phyloP scores from a whole-genome alignment of 2,888 invertebrate genomes.

The Mesopsocus fuscifrons region DNA sequence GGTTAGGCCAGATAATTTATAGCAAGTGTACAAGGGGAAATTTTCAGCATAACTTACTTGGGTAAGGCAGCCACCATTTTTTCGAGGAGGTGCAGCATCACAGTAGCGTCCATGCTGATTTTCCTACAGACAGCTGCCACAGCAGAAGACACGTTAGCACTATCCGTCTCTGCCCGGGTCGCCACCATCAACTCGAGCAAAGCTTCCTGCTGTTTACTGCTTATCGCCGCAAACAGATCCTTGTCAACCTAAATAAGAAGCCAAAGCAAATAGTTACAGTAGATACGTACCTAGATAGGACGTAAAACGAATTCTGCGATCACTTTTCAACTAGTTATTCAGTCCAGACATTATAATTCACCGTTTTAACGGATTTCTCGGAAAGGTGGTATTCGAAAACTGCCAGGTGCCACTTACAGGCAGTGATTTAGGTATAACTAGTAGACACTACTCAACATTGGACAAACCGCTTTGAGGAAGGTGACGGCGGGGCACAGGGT shows the following conservation, averaged over 20 bases:
- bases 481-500: constrained; percentile 28
- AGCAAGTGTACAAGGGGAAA: too few species aligned
- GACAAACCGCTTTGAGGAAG: constrained; percentile 33
- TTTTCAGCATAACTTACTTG: background rate
- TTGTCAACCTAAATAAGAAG: constrained; percentile 16
- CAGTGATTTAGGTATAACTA: too few species aligned
- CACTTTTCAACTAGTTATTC: too few species aligned
- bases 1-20: constrained; percentile 5
- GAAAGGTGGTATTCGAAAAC: too few species aligned
- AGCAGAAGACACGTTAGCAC: constrained; percentile 36
- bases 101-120: constrained; percentile 39
- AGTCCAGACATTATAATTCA: too few species aligned
- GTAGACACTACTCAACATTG: too few species aligned
- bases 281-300: too few species aligned
- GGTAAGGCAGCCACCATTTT: constrained; percentile 15
- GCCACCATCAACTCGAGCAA: constrained; percentile 16
- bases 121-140: constrained; percentile 44
- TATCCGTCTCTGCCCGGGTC: constrained; percentile 25
- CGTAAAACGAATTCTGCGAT: too few species aligned
- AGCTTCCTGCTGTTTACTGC: constrained; percentile 14
- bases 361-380: too few species aligned
- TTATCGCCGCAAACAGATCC: constrained; percentile 17
- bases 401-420: too few species aligned
- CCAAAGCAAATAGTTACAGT: background rate
- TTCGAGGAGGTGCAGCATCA: constrained; percentile 24